Evolutionary conservation across 2,113 vertebrate genomes (phyloP), one percentile per base, ranked within the genome.

Genomic region (Psittacus erithacus): DNA sequence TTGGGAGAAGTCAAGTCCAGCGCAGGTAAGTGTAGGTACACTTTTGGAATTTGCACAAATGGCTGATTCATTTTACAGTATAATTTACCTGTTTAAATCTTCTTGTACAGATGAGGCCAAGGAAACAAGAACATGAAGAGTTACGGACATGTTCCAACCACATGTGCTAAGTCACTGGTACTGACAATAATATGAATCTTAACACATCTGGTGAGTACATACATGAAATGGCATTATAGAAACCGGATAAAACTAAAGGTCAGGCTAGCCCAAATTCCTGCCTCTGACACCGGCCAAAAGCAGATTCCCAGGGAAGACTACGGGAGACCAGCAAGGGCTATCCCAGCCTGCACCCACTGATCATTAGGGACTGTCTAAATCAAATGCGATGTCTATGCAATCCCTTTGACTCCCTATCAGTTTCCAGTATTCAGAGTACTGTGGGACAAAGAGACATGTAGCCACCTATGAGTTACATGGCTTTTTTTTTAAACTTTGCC

Each of bases 361-460:
- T 80, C 0, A 0, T 25, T 55, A 1, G 46, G 65, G 74, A 38
- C 60, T 4, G 1, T 10, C 25, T 20, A 28, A 71, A 38, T 31
- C n/a, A n/a, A 1, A 27, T 0, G 0, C 17, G 33, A 17, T 31
- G 5, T 17, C 39, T 73, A 8, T 19, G 9, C 25, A 39, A 33
- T 18, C 43, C n/a, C 33, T 73, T 74, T 75, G 67, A 19, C 41
- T 70, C 29, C 50, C 13, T 20, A 11, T 18, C 15, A 11, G 18
- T 50, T 65, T 35, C n/a, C 29, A 57, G 31, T 7, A 29, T 22
- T 82, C 69, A 35, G 38, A 46, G 24, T 29, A 31, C 38, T 20
- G 20, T 3, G 13, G 35, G n/a, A 47, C 19, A 84, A 28, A 46
- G 9, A 53, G 38, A 67, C 57, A 35, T 24, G 27, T 2, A 74